Percentiles rank a stretch among this genome's conserved stretches.
These are phyloP conservation scores for Scolopax rusticola DNA, from an alignment of 2,797 vertebrate species.

Conservation along the genomic window DNA sequence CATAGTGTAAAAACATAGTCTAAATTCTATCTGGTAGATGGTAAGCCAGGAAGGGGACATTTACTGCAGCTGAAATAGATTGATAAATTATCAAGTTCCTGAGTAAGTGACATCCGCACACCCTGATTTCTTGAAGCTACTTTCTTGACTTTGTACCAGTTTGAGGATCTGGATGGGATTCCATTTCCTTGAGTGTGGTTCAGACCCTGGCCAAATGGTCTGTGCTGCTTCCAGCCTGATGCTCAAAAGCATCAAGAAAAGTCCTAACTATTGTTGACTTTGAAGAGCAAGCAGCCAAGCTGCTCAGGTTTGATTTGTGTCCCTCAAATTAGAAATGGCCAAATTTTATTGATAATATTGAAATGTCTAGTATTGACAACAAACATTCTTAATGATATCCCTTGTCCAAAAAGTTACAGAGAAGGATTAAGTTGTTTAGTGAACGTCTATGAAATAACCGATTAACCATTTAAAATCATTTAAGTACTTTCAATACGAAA, in stretches of 20 bases:
- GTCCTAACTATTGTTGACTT: background rate
- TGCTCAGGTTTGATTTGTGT: background rate
- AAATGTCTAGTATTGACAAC: background rate
- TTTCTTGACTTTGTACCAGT: background rate
- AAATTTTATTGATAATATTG: background rate
- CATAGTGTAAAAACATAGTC: background rate
- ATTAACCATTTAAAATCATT: background rate
- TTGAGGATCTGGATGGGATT: background rate
- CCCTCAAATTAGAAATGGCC: background rate
- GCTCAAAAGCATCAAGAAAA: background rate
- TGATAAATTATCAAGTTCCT: background rate
- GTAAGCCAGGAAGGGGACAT: background rate
- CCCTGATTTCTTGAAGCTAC: background rate
- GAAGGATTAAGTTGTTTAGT: background rate
- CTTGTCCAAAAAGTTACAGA: background rate
- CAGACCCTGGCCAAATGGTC: background rate
- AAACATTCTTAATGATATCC: background rate
- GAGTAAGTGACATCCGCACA: background rate
- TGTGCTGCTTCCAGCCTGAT: background rate
- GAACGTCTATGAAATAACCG: background rate
- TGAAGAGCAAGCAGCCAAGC: background rate
- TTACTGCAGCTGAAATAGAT: constrained; percentile 9
- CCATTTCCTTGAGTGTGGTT: background rate
- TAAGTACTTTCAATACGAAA: background rate
- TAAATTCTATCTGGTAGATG: background rate